Evolutionary conservation across 2,113 vertebrate genomes (phyloP), one percentile per base, ranked within the genome.

Genomic region (Uria aalge): DNA sequence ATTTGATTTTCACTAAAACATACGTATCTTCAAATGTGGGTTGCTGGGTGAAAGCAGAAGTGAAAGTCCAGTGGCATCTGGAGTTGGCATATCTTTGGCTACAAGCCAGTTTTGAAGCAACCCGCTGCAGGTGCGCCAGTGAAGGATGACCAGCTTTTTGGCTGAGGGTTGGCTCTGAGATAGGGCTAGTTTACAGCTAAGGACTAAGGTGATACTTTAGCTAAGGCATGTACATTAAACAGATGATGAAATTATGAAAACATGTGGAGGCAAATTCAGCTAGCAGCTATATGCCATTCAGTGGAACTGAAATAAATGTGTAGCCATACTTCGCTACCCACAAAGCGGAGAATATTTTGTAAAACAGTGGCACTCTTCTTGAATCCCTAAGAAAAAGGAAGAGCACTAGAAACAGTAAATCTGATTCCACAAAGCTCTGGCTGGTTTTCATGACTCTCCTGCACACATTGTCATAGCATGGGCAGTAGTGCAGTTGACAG

Each of bases 381-480:
- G 2, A 80, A 79, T 32, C 10, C 8, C 15, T 26, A 8, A 43
- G 12, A 71, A 38, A 57, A 77, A 59, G 17, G 20, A 76, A 60
- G 11, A 45, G 4, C 32, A 10, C 30, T 40, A 66, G 41, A 62
- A 71, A 20, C 11, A 48, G 36, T 12, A 92, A 68, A 57, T 62
- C 6, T 53, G 55, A 12, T 45, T 69, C 55, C 38, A n/a, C 32
- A 75, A 30, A 67, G 15, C 56, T 82, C 66, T 82, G 41, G 9
- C 8, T 62, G 8, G 4, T 38, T 82, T 66, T 78, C 8, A 8
- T 17, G 24, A 9, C 38, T 85, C 50, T 23, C 24, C n/a, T 53
- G 24, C 27, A 57, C 1, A 6, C 7, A 0, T 7, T 56, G 12
- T 15, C 1, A 0, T 6, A 24, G 22, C 16, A 5, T 8, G 34